Conservation (phyloP, 2,888 invertebrate genomes). For the Mesorhabditis belari region DNA sequence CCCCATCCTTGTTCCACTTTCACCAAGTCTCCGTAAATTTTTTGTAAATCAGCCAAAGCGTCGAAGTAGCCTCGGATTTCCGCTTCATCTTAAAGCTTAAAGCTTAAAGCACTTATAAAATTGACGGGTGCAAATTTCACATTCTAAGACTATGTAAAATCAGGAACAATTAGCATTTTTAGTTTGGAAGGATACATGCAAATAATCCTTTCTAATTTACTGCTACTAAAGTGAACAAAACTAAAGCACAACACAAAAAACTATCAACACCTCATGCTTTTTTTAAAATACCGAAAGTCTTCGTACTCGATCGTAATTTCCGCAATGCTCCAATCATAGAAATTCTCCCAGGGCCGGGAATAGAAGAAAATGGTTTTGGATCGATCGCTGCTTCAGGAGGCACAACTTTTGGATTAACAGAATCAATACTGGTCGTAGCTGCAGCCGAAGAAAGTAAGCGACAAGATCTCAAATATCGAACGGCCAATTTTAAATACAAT, state of each 20-base stretch:
- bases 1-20: constrained; percentile 57
- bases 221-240: neutral
- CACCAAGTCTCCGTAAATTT: constrained; percentile 59
- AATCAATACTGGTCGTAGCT: too few species aligned
- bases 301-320: neutral
- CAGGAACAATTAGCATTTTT: too few species aligned
- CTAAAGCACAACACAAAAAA: neutral
- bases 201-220: neutral
- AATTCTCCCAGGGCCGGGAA: neutral
- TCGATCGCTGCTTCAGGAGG: too few species aligned
- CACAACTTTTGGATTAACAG: too few species aligned
- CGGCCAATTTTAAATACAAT: too few species aligned
- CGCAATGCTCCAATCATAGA: neutral
- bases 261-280: neutral
- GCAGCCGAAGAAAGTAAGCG: too few species aligned
- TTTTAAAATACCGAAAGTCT: neutral
- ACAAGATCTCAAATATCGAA: too few species aligned
- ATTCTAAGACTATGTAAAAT: neutral
- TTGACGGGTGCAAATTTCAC: neutral
- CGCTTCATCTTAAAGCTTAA: neutral
- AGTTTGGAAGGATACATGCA: neutral
- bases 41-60: constrained; percentile 54
- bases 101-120: neutral
- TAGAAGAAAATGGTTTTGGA: neutral
- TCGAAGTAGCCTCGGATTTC: constrained; percentile 7